These are phyloP conservation scores for Nephrotoma guestfalica DNA, from an alignment of 2,888 invertebrate genomes.

Conservation along the genomic window DNA sequence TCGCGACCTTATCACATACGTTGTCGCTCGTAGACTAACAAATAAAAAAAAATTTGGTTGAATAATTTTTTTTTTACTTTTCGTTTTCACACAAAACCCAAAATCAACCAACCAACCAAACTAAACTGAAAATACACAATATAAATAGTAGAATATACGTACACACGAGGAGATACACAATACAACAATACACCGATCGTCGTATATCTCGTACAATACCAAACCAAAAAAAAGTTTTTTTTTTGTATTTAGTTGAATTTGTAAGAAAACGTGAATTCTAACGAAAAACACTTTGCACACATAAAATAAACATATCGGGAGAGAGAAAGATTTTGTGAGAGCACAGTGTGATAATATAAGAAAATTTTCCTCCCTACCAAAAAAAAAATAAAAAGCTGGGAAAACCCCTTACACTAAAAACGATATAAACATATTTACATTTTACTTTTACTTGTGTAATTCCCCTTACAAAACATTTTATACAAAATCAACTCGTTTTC, in stretches of 20 bases:
- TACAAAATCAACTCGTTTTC: not conserved
- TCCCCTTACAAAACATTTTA: not conserved
- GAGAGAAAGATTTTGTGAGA: not conserved
- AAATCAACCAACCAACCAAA: conserved; percentile 4
- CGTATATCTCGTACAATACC: not conserved
- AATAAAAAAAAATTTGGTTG: not conserved
- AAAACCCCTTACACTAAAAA: not conserved
- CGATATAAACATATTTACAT: not conserved
- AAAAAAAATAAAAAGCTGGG: not conserved
- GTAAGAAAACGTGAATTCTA: not conserved
- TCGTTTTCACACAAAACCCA: conserved; percentile 2
- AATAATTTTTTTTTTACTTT: not conserved
- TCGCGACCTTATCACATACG: conserved; percentile 3
- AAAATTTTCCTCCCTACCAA: not conserved
- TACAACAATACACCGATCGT: not conserved
- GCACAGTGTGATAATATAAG: not conserved
- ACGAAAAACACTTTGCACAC: not conserved
- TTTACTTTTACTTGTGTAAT: not conserved
- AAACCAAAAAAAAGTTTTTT: not conserved
- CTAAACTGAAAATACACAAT: conserved; percentile 3
- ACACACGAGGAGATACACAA: not conserved
- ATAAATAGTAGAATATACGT: not conserved
- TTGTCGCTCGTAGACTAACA: conserved; percentile 6
- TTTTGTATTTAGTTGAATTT: not conserved
- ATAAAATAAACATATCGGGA: not conserved